Base-by-base conservation (phyloP, 1,140 invertebrate species). In the Calephelis nemesis region DNA sequence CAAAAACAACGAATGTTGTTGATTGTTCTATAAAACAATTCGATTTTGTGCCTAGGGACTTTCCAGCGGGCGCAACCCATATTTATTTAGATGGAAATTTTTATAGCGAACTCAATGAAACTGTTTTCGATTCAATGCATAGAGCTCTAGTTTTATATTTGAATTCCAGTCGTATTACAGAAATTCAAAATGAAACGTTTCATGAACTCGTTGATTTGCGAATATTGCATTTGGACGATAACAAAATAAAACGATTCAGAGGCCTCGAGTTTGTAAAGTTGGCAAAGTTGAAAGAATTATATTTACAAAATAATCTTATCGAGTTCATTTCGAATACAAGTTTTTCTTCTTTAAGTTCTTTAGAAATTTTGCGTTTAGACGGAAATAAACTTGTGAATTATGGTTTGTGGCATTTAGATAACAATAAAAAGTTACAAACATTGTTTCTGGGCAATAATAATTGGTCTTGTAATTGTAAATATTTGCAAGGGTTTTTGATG, bases 61-160 rank as follows among this genome's bases (percentile, higher is more conserved):
- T 98, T 75, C 97, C 97, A 1, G 96, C 96, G 94, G 97, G 97
- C 83, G 96, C 96, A 0, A 98, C 97, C n/a, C 96, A 97, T 84
- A 94, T 98, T 11, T 98, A 97, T 86, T 87, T 98, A 70, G 97
- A 98, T 85, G 97, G 97, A 50, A 94, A 96, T 81, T 79, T 82
- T 72, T 94, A 98, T 72, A 94, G 93, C 60, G 94, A 95, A 79
- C 83, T 98, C 62, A 95, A 96, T 74, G 96, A 96, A 81, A 95
- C 97, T 80, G 94, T 96, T 65, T 96, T 98, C 81, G 96, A 97
- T 82, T 96, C 96, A 0, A 94, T 97, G 19, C 97, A 96, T 83
- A 97, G 96, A 82, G 94, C 98, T 93, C 92, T 94, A 42, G 94
- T 96, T 47, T 89, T 98, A 8, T 98, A 95, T 87, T 94, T 98